Evolutionary conservation across 2,888 invertebrate genomes (phyloP).

Genomic region (Lithosia quadra): DNA sequence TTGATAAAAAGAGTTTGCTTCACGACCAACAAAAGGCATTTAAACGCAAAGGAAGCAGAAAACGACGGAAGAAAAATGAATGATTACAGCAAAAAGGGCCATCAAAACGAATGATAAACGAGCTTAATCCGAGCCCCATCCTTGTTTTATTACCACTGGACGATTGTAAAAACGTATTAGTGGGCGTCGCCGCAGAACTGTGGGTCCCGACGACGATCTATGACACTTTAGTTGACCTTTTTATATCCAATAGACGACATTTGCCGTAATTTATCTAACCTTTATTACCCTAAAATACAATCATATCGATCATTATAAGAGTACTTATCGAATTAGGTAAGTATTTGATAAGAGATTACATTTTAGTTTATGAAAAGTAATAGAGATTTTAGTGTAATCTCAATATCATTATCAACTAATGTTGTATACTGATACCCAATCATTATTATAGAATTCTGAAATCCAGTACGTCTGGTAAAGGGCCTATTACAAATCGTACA

Average conservation of each 20-base stretch:
- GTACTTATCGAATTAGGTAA: constrained; percentile 32
- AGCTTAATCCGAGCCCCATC: constrained; percentile 84
- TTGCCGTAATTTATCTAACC: constrained; percentile 72
- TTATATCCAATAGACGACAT: constrained; percentile 73
- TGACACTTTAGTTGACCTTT: constrained; percentile 78
- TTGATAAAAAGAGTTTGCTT: constrained; percentile 74
- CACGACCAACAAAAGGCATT: constrained; percentile 77
- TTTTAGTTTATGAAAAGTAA: constrained; percentile 18
- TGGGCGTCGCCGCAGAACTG: constrained; percentile 62
- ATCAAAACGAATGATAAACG: constrained; percentile 87
- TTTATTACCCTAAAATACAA: constrained; percentile 68
- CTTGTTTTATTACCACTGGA: constrained; percentile 84
- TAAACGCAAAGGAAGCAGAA: constrained; percentile 83
- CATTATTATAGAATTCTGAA: not conserved
- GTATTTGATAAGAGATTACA: constrained; percentile 22
- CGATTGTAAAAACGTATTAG: constrained; percentile 87
- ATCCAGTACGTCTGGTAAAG: not conserved
- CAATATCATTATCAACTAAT: not conserved
- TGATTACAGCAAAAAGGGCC: constrained; percentile 86
- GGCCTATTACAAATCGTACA: not conserved
- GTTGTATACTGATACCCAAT: not conserved
- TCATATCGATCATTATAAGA: constrained; percentile 55
- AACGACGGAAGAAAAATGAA: constrained; percentile 86
- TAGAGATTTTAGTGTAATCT: not conserved
- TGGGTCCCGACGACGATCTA: constrained; percentile 66